Conservation (phyloP, 2,113 vertebrate species). For the Oostethus manadensis region DNA sequence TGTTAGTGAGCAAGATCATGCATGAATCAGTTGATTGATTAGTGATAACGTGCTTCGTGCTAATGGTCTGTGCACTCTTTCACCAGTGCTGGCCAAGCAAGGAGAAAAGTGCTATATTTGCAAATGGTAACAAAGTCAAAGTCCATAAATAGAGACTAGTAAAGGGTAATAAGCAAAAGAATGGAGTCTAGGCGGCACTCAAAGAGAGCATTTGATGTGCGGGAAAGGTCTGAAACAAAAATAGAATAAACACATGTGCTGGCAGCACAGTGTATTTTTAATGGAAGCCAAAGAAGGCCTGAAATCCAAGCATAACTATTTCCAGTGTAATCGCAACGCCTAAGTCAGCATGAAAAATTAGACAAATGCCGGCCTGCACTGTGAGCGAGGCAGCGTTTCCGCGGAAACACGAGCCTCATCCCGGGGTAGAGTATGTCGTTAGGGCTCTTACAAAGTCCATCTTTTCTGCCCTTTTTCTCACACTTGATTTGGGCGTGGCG, state of each 20-base stretch:
- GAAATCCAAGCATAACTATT: slow-evolving; percentile 73
- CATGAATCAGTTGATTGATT: too few species aligned
- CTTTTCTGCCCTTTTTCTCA: slow-evolving; percentile 72
- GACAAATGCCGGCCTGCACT: slow-evolving; percentile 69
- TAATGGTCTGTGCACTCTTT: too few species aligned
- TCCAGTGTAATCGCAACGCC: slow-evolving; percentile 60
- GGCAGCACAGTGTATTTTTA: slow-evolving; percentile 26
- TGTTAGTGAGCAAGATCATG: too few species aligned
- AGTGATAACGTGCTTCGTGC: too few species aligned
- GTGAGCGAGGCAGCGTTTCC: slow-evolving; percentile 65
- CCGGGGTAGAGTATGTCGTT: slow-evolving; percentile 70
- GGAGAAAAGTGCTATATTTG: too few species aligned
- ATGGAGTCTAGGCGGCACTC: neutral
- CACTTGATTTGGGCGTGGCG: slow-evolving; percentile 73
- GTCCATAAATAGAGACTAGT: too few species aligned
- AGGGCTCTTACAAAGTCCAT: slow-evolving; percentile 71
- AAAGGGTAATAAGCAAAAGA: neutral
- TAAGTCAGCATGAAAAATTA: slow-evolving; percentile 72
- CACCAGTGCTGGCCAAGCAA: too few species aligned
- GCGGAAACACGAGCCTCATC: slow-evolving; percentile 72
- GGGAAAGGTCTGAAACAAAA: slow-evolving; percentile 20
- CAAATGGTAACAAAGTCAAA: too few species aligned
- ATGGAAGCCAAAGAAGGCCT: slow-evolving; percentile 30
- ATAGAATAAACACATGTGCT: slow-evolving; percentile 23
- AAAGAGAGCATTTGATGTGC: neutral